phyloP scores from a whole-genome alignment of 2,797 vertebrate species.

The Sibirionetta formosa region DNA sequence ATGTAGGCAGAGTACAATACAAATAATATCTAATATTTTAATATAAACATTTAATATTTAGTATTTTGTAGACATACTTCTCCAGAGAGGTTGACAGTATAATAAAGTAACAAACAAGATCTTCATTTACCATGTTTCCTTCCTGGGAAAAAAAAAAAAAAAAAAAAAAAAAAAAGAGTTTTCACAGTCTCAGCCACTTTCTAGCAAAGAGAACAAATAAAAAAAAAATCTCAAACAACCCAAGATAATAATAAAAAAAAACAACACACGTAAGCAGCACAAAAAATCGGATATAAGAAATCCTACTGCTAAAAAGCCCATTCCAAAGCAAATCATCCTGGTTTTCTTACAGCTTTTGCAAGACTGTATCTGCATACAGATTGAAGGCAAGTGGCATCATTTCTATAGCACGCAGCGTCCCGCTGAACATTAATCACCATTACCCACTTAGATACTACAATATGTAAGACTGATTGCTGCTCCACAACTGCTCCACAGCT shows the following conservation, averaged over 20 bases:
- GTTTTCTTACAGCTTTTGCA: not conserved
- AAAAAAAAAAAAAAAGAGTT: not conserved
- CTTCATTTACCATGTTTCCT: not conserved
- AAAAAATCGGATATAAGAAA: not conserved
- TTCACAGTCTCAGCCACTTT: not conserved
- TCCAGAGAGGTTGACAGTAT: not conserved
- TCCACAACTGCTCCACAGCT: not conserved
- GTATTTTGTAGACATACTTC: not conserved
- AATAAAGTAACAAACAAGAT: not conserved
- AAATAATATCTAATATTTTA: not conserved
- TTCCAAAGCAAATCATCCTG: not conserved
- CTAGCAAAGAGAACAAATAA: not conserved
- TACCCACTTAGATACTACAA: slow-evolving; percentile 41
- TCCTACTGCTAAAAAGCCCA: not conserved
- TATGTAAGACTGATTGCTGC: slow-evolving; percentile 29
- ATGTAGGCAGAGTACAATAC: not conserved
- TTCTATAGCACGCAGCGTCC: not conserved
- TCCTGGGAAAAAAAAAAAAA: no score
- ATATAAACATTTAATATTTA: not conserved
- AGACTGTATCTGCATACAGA: slow-evolving; percentile 6
- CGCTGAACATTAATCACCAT: slow-evolving; percentile 54
- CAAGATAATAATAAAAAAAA: not conserved
- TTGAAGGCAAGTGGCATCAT: not conserved
- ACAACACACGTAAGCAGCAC: not conserved
- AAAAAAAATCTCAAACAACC: not conserved